Conservation (phyloP, 2,888 invertebrate species). For the Pegoplata infirma region DNA sequence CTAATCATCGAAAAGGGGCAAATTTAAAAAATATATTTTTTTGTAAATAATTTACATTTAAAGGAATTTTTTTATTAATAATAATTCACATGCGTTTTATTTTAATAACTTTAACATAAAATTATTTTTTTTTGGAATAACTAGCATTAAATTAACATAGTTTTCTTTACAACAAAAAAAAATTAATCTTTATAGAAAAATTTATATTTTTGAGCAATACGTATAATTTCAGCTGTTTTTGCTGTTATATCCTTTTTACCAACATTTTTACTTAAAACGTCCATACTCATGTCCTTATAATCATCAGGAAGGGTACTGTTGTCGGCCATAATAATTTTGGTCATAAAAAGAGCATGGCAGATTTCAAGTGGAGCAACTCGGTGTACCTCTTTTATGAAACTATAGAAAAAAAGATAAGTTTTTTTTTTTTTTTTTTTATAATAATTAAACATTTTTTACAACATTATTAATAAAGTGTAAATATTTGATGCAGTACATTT, state of each 20-base stretch:
- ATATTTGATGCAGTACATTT: not conserved
- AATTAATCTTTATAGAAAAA: conserved; percentile 66
- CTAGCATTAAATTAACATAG: not conserved
- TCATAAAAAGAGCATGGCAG: conserved; percentile 79
- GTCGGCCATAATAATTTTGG: conserved; percentile 79
- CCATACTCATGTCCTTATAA: conserved; percentile 77
- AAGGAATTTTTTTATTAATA: too few relatives aligned
- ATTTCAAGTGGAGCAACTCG: conserved; percentile 77
- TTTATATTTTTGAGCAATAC: conserved; percentile 69
- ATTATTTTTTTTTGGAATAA: conserved; percentile 1
- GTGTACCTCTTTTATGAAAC: conserved; percentile 77
- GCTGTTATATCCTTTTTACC: conserved; percentile 65
- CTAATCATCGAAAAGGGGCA: too few relatives aligned
- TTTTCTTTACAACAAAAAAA: too few relatives aligned
- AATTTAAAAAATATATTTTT: too few relatives aligned
- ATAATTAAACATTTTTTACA: not conserved
- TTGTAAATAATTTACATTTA: too few relatives aligned
- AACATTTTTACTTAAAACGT: conserved; percentile 70
- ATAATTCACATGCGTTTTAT: not conserved
- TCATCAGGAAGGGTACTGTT: conserved; percentile 78
- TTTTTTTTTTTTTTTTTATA: too few relatives aligned
- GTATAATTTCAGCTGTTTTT: conserved; percentile 68
- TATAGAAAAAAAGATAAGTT: conserved; percentile 61
- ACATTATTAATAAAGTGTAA: not conserved
- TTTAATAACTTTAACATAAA: not conserved